Percentiles rank a stretch among this genome's conserved stretches.
These are phyloP conservation scores for Protophormia terraenovae DNA, from an alignment of 2,888 invertebrate genomes.

Conservation along the genomic window DNA sequence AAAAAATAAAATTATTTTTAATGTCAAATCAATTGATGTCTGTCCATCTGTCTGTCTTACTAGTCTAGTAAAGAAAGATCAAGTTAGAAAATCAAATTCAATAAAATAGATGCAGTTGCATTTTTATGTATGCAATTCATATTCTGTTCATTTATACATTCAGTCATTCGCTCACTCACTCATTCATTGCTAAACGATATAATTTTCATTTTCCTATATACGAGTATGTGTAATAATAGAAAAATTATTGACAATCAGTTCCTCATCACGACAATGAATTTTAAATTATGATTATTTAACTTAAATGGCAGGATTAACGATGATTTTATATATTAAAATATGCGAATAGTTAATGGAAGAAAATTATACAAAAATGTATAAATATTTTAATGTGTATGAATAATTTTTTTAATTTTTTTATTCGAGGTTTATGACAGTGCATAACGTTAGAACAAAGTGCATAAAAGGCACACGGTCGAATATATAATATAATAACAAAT, in stretches of 20 bases:
- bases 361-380: constrained; percentile 48
- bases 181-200: constrained; percentile 53
- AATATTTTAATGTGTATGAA: constrained; percentile 46
- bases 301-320: constrained; percentile 56
- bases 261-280: constrained; percentile 70
- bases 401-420: not conserved
- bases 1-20: constrained; percentile 45
- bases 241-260: constrained; percentile 69
- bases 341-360: constrained; percentile 50
- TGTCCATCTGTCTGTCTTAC: not conserved
- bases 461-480: not conserved
- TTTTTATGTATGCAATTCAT: constrained; percentile 33
- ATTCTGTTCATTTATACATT: constrained; percentile 41
- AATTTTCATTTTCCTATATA: constrained; percentile 48
- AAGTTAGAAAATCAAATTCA: constrained; percentile 9
- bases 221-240: constrained; percentile 44
- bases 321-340: constrained; percentile 50
- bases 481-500: constrained; percentile 31
- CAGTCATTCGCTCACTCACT: constrained; percentile 29
- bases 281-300: constrained; percentile 64
- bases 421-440: not conserved
- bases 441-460: not conserved
- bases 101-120: constrained; percentile 49
- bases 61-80: not conserved
- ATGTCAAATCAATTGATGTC: constrained; percentile 58